Evolutionary conservation across 2,113 vertebrate species (phyloP), one percentile per base, ranked within the genome.

Genomic region (Antennarius striatus): DNA sequence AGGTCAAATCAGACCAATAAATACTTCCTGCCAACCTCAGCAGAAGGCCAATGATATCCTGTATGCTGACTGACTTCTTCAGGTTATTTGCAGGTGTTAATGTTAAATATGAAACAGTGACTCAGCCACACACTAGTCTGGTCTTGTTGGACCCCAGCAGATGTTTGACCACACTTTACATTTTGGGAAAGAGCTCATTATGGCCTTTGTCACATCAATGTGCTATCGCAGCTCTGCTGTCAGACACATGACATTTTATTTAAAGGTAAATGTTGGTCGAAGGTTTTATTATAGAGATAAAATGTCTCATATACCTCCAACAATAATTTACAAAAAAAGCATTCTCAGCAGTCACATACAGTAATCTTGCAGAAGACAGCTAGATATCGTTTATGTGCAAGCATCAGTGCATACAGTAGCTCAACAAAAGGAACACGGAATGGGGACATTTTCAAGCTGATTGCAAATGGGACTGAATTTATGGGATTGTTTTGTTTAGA

Each of bases 41-140:
- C 30, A 16, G 47, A 48, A 15, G 17, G 50, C 68, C 56, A 36
- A 32, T 15, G 0, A 58, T 39, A 60, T 22, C 54, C 75, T 63
- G 69, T 73, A 67, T 43, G 54, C 57, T 53, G 57, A 47, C 67
- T 63, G 57, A 61, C 32, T 71, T 36, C 36, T 42, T 63, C 67
- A 66, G 51, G 60, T 58, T 22, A 22, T 22, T 22, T 2, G 22
- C 22, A 22, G 51, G 55, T 36, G 45, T 54, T 48, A 46, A 46
- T 65, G 64, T 55, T 58, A 22, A 22, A 22, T 54, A 52, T 60
- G 70, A 75, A 39, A 73, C 73, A 22, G 12, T 4, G 43, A 12
- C 43, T 45, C 12, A 45, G 22, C 22, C 22, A 22, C 22, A 22
- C 22, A 22, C 22, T 22, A 22, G 22, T 22, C 48, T 49, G 15